These are phyloP conservation scores for Caenorhabditis auriculariae DNA, from an alignment of 2,888 invertebrate species.

Conservation along the genomic window DNA sequence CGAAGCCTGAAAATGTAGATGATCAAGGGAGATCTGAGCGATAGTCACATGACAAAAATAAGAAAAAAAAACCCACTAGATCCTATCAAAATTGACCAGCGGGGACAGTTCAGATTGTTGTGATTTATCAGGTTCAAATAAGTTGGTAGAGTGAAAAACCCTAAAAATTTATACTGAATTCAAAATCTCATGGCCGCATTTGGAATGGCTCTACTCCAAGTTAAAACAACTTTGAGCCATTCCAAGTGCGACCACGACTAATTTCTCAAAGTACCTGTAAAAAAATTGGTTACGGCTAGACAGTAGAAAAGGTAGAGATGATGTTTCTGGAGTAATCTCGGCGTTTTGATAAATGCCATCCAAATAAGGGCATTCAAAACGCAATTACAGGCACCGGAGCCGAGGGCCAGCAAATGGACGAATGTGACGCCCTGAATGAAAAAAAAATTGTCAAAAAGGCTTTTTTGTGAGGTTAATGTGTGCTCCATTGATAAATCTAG, in stretches of 20 bases:
- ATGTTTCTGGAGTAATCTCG: constrained; percentile 34
- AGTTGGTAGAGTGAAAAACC: constrained; percentile 45
- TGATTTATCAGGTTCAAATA: constrained; percentile 31
- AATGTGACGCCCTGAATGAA: constrained; percentile 15
- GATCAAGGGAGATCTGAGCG: neutral
- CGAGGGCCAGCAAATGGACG: constrained; percentile 29
- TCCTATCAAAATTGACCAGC: constrained; percentile 39
- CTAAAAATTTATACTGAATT: constrained; percentile 7
- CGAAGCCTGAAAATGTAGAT: constrained; percentile 32
- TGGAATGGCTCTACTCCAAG: neutral
- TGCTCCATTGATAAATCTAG: too few relatives aligned
- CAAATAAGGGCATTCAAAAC: constrained; percentile 42
- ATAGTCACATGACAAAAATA: neutral
- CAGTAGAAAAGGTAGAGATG: constrained; percentile 43
- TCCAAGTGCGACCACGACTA: neutral
- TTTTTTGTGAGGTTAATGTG: neutral
- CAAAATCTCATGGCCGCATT: neutral
- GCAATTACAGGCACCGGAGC: constrained; percentile 34
- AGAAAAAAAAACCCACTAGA: constrained; percentile 18
- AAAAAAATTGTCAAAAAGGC: too few relatives aligned
- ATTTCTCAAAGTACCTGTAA: constrained; percentile 25
- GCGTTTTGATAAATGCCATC: constrained; percentile 30
- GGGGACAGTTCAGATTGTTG: constrained; percentile 31
- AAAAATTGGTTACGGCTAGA: constrained; percentile 41
- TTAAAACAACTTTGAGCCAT: neutral